A percentile compares a stretch with the other conserved stretches of the same genome.
phyloP scores from a whole-genome alignment of 2,113 vertebrate genomes.

The Cariama cristata region DNA sequence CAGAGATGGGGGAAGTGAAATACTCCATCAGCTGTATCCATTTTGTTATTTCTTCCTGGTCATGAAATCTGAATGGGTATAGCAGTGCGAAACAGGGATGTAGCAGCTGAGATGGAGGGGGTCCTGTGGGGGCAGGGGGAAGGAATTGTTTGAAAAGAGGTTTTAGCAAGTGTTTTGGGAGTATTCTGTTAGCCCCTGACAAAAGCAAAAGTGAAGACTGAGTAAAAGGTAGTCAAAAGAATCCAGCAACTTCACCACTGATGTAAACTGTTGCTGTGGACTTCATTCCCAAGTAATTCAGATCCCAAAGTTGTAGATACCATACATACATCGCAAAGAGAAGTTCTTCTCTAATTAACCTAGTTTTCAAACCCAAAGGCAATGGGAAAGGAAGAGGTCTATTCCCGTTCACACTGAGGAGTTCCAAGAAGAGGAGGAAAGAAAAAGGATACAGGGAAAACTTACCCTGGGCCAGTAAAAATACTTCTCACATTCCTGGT shows the following conservation, averaged over 20 bases:
- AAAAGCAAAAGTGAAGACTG: not conserved
- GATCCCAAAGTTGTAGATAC: not conserved
- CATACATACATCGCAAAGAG: not conserved
- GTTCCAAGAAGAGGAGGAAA: not conserved
- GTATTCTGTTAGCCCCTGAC: not conserved
- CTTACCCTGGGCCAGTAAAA: not conserved
- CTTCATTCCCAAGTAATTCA: not conserved
- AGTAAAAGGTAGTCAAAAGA: not conserved
- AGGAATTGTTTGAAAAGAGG: not conserved
- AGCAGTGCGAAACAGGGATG: not conserved
- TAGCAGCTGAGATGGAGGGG: not conserved
- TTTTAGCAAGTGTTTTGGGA: not conserved
- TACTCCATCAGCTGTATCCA: not conserved
- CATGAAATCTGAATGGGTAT: not conserved
- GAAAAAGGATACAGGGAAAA: not conserved
- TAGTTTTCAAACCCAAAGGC: not conserved
- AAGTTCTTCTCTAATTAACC: not conserved
- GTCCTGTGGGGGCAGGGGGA: accelerated
- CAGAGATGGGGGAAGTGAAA: not conserved
- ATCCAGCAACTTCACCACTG: not conserved
- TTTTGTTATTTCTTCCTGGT: not conserved
- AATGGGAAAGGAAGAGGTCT: accelerated
- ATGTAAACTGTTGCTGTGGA: accelerated
- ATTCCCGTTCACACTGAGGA: not conserved
- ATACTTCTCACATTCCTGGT: not conserved